Evolutionary conservation across 2,113 vertebrate genomes (phyloP).

Genomic region (Nothoprocta perdicaria): DNA sequence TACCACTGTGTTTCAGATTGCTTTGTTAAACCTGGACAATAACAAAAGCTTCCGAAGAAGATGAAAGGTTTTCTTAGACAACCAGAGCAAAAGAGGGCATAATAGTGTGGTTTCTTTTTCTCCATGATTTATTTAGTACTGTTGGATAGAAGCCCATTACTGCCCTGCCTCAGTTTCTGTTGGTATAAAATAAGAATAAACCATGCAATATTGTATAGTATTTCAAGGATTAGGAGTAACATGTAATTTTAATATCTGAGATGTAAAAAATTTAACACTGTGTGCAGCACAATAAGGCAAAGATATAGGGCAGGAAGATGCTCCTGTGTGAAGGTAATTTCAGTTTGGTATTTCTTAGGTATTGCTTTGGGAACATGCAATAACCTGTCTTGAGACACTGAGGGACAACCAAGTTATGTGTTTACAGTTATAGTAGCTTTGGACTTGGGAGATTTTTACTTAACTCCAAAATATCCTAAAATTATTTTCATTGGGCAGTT

Average conservation of each 20-base stretch:
- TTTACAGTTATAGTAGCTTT: not conserved
- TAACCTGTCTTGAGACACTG: not conserved
- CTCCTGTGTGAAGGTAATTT: not conserved
- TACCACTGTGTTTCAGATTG: not conserved
- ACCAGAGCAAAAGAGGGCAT: not conserved
- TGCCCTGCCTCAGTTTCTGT: not conserved
- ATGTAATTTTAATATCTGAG: too few relatives aligned
- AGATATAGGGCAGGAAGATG: not conserved
- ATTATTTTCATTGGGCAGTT: not conserved
- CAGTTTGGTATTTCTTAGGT: not conserved
- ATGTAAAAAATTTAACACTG: too few relatives aligned
- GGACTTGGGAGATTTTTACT: not conserved
- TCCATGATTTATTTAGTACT: not conserved
- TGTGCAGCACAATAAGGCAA: not conserved
- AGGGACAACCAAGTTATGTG: not conserved
- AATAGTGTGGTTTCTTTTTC: not conserved
- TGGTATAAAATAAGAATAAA: constrained; percentile 26
- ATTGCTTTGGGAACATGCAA: not conserved
- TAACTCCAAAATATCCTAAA: not conserved
- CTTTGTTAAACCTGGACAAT: not conserved
- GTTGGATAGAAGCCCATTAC: not conserved
- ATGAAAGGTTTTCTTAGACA: not conserved
- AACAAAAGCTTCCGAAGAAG: not conserved
- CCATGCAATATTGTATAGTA: not conserved
- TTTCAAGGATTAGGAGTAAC: not conserved